phyloP scores from a whole-genome alignment of 1,140 invertebrate species.

The Yoshiicerus persimilis region DNA sequence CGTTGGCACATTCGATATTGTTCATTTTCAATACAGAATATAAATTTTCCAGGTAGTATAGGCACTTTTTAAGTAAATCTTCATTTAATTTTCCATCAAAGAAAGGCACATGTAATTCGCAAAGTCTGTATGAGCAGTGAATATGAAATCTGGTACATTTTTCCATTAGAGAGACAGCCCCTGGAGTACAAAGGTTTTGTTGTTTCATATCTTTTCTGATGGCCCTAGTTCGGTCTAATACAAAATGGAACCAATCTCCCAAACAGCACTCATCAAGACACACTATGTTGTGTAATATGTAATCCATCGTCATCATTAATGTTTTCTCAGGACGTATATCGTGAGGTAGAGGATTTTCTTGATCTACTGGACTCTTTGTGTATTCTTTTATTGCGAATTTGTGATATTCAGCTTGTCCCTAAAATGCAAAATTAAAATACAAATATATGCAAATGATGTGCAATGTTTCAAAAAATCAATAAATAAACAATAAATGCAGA shows the following conservation, averaged over 20 bases:
- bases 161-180: conserved; percentile 83
- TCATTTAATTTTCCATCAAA: conserved; percentile 97
- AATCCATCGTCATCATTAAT: conserved; percentile 85
- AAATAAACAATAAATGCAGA: too few species aligned
- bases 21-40: conserved; percentile 74
- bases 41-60: conserved; percentile 92
- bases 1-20: conserved; percentile 69
- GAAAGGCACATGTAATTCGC: conserved; percentile 78
- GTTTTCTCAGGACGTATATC: conserved; percentile 81
- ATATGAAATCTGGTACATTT: conserved; percentile 97
- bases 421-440: too few species aligned
- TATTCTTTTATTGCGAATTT: conserved; percentile 85
- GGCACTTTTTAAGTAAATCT: conserved; percentile 94
- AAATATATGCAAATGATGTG: too few species aligned
- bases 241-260: conserved; percentile 86
- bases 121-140: conserved; percentile 82
- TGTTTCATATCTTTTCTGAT: conserved; percentile 98
- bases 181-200: conserved; percentile 77
- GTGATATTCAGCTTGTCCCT: conserved; percentile 55
- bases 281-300: conserved; percentile 81
- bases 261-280: conserved; percentile 58
- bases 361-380: conserved; percentile 89
- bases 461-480: too few species aligned
- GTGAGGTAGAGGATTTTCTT: conserved; percentile 90
- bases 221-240: conserved; percentile 88